phyloP scores from a whole-genome alignment of 2,888 invertebrate species.

The Venusia cambrica region DNA sequence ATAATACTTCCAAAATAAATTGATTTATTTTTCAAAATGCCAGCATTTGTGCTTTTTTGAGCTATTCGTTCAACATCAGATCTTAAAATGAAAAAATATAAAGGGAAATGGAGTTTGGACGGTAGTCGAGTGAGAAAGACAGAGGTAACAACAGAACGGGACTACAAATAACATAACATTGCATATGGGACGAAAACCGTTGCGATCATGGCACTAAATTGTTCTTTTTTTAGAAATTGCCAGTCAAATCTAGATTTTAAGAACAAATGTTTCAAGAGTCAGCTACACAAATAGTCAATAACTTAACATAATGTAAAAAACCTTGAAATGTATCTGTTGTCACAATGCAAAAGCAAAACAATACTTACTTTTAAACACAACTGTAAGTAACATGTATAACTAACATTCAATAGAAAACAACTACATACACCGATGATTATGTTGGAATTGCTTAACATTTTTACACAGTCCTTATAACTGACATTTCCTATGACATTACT shows the following conservation, averaged over 20 bases:
- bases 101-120: slow-evolving; percentile 62
- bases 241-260: too few relatives aligned
- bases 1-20: slow-evolving; percentile 44
- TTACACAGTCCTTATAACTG: slow-evolving; percentile 53
- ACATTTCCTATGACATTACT: slow-evolving; percentile 41
- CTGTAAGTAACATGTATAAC: too few relatives aligned
- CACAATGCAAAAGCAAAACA: slow-evolving; percentile 15
- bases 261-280: too few relatives aligned
- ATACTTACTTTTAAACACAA: slow-evolving; percentile 21
- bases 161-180: slow-evolving; percentile 25
- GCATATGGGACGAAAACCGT: slow-evolving; percentile 12
- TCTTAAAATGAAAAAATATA: slow-evolving; percentile 39
- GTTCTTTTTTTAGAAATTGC: not conserved
- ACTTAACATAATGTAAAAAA: too few relatives aligned
- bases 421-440: slow-evolving; percentile 68
- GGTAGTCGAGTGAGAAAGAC: slow-evolving; percentile 58
- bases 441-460: slow-evolving; percentile 63
- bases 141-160: slow-evolving; percentile 35
- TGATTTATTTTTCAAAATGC: slow-evolving; percentile 35
- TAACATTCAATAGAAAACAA: slow-evolving; percentile 46
- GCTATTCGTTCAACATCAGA: slow-evolving; percentile 45
- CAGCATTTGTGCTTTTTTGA: slow-evolving; percentile 47
- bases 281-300: too few relatives aligned
- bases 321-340: slow-evolving; percentile 10
- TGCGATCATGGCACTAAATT: slow-evolving; percentile 6